phyloP scores from a whole-genome alignment of 2,113 vertebrate genomes.

The Colistium nudipinnis region DNA sequence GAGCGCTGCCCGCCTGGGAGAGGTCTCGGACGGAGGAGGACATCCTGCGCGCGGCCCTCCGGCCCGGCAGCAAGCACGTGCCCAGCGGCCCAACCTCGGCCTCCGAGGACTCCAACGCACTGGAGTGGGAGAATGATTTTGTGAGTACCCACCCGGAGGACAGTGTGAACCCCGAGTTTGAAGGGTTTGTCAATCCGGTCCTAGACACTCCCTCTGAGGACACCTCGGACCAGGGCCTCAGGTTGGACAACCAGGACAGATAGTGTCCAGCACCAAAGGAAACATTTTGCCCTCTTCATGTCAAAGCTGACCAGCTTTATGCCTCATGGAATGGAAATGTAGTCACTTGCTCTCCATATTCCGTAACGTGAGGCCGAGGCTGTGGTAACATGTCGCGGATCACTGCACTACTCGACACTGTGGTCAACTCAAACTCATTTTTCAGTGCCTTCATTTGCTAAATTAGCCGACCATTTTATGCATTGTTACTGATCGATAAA shows the following conservation, averaged over 20 bases:
- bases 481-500: slow-evolving; percentile 34
- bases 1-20: slow-evolving; percentile 88
- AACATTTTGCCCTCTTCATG: slow-evolving; percentile 23
- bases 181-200: slow-evolving; percentile 94
- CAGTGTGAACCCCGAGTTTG: slow-evolving; percentile 88
- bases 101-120: slow-evolving; percentile 91
- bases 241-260: slow-evolving; percentile 82
- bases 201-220: slow-evolving; percentile 85
- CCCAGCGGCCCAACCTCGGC: slow-evolving; percentile 89
- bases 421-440: slow-evolving; percentile 31
- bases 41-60: slow-evolving; percentile 91
- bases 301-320: slow-evolving; percentile 65
- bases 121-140: slow-evolving; percentile 99
- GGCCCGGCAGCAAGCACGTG: slow-evolving; percentile 75
- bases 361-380: slow-evolving; percentile 41
- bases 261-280: slow-evolving; percentile 75
- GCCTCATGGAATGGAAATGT: slow-evolving; percentile 51
- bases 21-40: slow-evolving; percentile 96
- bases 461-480: slow-evolving; percentile 40
- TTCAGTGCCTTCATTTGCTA: slow-evolving; percentile 75
- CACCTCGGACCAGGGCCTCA: slow-evolving; percentile 49
- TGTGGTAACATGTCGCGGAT: slow-evolving; percentile 24
- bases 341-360: slow-evolving; percentile 29
- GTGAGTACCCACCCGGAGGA: slow-evolving; percentile 90
- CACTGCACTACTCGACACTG: slow-evolving; percentile 31